Evolutionary conservation across 2,888 invertebrate species (phyloP), one percentile per base, ranked within the genome.

Genomic region (Nasonia oneida): DNA sequence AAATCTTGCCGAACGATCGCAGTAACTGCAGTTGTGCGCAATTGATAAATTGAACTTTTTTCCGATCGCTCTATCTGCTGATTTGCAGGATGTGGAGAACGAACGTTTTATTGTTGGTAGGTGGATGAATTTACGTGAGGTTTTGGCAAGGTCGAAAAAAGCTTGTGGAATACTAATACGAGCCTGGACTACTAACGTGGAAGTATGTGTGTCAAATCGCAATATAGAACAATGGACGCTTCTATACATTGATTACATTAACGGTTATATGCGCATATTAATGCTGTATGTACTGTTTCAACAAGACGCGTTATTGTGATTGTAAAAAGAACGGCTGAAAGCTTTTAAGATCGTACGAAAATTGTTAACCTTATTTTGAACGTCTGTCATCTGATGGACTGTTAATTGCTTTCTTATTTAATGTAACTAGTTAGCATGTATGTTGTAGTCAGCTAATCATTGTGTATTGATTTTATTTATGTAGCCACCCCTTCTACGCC

Each of bases 221-320:
- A 57, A 80, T 81, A 67, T 81, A 67, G 85, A 85, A 86, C 87
- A 87, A 86, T 86, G 86, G 84, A 80, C 86, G 74, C 76, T 86
- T 83, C 80, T 83, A 8, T 83, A 8, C 23, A 61, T 61, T 61
- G n/a, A 84, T 67, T 75, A 78, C 78, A 75, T 83, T 84, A 76
- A 82, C 87, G 61, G 87, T 81, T 85, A 86, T 86, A 84, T 71
- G 53, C 67, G 74, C 64, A 76, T 73, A 64, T 14, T 37, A 12
- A 47, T 47, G 47, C 47, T 47, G 12, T 47, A 3, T 47, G 12
- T 42, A 42, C 29, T 29, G 29, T 29, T 29, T 29, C 29, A 29
- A 29, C 29, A 29, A 29, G 29, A 29, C 29, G 29, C 29, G 29
- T 29, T 29, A 29, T 29, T 29, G 29, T 1, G 29, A 1, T 29